Percentiles rank a stretch among this genome's conserved stretches.
Evolutionary conservation across 2,888 invertebrate species (phyloP).

Genomic region (Ceramica pisi): DNA sequence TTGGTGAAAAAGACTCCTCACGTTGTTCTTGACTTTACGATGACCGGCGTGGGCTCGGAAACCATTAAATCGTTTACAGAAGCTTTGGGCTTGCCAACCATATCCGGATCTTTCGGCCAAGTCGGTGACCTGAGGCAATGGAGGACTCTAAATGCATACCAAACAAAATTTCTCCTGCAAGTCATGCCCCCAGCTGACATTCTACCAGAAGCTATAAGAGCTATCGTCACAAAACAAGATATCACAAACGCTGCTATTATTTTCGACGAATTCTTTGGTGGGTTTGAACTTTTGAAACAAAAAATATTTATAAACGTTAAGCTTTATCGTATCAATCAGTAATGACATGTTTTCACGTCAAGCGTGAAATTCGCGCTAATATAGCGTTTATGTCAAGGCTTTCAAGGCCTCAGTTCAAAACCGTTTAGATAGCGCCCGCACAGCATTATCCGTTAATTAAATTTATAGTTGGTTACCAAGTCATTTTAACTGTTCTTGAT

Average conservation of each 20-base stretch:
- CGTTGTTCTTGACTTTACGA: slow-evolving; percentile 95
- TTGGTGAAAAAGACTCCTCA: slow-evolving; percentile 93
- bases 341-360: slow-evolving; percentile 54
- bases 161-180: slow-evolving; percentile 95
- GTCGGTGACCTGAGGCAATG: slow-evolving; percentile 96
- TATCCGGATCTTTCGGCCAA: slow-evolving; percentile 96
- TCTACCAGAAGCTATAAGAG: slow-evolving; percentile 95
- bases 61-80: slow-evolving; percentile 96
- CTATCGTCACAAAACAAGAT: slow-evolving; percentile 95
- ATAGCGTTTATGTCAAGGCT: slow-evolving; percentile 44
- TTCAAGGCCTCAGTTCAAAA: slow-evolving; percentile 48
- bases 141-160: slow-evolving; percentile 93
- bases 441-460: slow-evolving; percentile 51
- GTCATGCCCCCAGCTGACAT: slow-evolving; percentile 96
- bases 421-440: slow-evolving; percentile 60
- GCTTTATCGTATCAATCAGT: slow-evolving; percentile 59
- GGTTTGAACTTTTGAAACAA: slow-evolving; percentile 60
- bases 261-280: slow-evolving; percentile 96
- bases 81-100: slow-evolving; percentile 95
- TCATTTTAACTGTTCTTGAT: slow-evolving; percentile 54
- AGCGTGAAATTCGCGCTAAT: slow-evolving; percentile 56
- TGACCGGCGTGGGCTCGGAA: slow-evolving; percentile 95
- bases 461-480: slow-evolving; percentile 49
- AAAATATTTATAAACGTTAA: slow-evolving; percentile 29
- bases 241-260: slow-evolving; percentile 98